Evolutionary conservation across 1,140 invertebrate species (phyloP).

Genomic region (Latrodectus geometricus): DNA sequence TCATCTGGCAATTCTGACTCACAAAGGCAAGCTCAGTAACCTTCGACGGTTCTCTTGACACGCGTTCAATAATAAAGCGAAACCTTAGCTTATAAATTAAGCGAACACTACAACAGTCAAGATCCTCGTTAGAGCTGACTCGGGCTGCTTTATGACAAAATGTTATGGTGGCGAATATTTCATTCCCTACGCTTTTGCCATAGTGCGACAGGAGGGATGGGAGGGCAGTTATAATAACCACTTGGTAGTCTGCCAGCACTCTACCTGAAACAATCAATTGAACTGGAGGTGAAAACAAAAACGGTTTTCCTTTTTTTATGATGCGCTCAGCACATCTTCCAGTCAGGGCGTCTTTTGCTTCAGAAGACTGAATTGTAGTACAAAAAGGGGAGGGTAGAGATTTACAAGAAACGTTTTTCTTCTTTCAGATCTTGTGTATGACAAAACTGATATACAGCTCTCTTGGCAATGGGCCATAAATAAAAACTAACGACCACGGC

Average conservation of each 20-base stretch:
- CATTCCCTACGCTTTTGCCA: slow-evolving; percentile 30
- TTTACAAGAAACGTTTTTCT: slow-evolving; percentile 54
- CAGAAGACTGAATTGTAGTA: slow-evolving; percentile 41
- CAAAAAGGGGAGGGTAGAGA: slow-evolving; percentile 48
- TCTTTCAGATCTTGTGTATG: slow-evolving; percentile 51
- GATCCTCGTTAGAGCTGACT: slow-evolving; percentile 56
- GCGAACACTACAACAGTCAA: slow-evolving; percentile 59
- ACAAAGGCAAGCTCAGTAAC: slow-evolving; percentile 53
- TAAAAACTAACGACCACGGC: slow-evolving; percentile 60
- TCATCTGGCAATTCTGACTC: slow-evolving; percentile 29
- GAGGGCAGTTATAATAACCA: slow-evolving; percentile 54
- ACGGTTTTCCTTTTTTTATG: slow-evolving; percentile 50
- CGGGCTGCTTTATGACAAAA: slow-evolving; percentile 58
- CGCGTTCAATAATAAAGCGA: slow-evolving; percentile 59
- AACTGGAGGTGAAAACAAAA: slow-evolving; percentile 56
- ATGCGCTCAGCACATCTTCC: slow-evolving; percentile 38
- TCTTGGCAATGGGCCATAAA: slow-evolving; percentile 54
- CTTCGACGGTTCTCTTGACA: slow-evolving; percentile 49
- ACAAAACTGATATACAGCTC: slow-evolving; percentile 61
- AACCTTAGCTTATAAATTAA: slow-evolving; percentile 61
- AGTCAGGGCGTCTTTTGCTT: slow-evolving; percentile 37
- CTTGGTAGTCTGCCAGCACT: slow-evolving; percentile 57
- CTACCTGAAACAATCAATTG: slow-evolving; percentile 62
- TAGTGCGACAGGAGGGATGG: slow-evolving; percentile 1
- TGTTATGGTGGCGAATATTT: slow-evolving; percentile 62